Conservation (phyloP, 2,888 invertebrate species). For the Melangyna quadrimaculata region DNA sequence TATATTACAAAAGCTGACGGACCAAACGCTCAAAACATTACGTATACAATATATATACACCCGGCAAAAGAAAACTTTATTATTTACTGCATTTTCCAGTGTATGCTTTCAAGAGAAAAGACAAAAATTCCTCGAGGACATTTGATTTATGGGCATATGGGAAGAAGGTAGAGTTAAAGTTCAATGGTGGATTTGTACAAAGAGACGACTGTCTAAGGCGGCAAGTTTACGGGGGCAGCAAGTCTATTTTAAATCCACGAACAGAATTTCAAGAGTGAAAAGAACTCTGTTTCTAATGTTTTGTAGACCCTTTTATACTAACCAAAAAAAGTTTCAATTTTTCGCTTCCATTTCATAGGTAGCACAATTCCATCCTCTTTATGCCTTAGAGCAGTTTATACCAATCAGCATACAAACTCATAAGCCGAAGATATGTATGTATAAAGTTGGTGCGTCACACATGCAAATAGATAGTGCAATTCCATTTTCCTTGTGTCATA, state of each 20-base stretch:
- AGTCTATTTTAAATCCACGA: too few species aligned
- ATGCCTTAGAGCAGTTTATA: too few species aligned
- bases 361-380: too few species aligned
- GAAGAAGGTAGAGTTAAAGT: conserved; percentile 42
- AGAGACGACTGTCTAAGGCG: neutral
- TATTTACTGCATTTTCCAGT: conserved; percentile 68
- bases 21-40: conserved; percentile 25
- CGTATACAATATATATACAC: neutral
- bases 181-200: neutral
- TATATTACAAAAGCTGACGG: conserved; percentile 61
- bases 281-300: too few species aligned
- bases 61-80: conserved; percentile 61
- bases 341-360: too few species aligned
- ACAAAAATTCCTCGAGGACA: conserved; percentile 69
- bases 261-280: too few species aligned
- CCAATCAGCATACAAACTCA: too few species aligned
- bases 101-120: conserved; percentile 5
- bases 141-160: conserved; percentile 69
- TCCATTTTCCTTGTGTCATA: neutral
- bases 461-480: too few species aligned
- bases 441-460: too few species aligned
- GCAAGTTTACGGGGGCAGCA: neutral
- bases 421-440: too few species aligned
- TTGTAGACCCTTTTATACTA: too few species aligned
- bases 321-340: too few species aligned